Conservation (phyloP, 2,113 vertebrate genomes). For the Cricetomys ansorgei region DNA sequence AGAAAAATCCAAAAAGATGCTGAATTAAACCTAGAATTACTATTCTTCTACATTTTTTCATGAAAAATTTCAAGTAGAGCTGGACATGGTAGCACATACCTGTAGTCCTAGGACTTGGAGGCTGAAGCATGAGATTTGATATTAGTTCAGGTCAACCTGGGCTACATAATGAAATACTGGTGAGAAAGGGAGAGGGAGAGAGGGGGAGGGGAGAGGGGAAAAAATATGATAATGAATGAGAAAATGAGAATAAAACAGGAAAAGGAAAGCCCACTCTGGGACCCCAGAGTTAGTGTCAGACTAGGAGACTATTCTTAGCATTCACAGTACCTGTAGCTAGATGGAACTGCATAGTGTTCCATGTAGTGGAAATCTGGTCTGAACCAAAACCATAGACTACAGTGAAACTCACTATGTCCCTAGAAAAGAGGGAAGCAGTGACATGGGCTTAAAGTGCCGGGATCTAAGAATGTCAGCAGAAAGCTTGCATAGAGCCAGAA, state of each 20-base stretch:
- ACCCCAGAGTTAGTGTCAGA: background rate
- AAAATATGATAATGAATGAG: background rate
- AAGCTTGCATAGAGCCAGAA: background rate
- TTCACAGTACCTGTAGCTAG: background rate
- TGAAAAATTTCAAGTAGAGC: background rate
- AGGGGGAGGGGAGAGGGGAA: background rate
- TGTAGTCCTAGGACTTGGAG: background rate
- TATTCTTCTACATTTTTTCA: background rate
- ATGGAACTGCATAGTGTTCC: background rate
- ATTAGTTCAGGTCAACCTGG: background rate
- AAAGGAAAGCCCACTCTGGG: background rate
- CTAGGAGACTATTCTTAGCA: background rate
- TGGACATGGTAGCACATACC: background rate
- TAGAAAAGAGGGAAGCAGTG: background rate
- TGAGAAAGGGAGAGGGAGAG: background rate
- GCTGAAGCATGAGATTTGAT: background rate
- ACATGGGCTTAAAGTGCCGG: background rate
- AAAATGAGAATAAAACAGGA: background rate
- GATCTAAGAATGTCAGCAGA: background rate
- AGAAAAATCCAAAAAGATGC: constrained; percentile 35
- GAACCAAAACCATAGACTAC: background rate
- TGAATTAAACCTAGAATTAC: background rate
- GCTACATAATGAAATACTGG: background rate
- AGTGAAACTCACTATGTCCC: background rate
- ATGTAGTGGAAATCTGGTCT: background rate